phyloP scores from a whole-genome alignment of 2,797 vertebrate genomes.

The Microtus obscurus region DNA sequence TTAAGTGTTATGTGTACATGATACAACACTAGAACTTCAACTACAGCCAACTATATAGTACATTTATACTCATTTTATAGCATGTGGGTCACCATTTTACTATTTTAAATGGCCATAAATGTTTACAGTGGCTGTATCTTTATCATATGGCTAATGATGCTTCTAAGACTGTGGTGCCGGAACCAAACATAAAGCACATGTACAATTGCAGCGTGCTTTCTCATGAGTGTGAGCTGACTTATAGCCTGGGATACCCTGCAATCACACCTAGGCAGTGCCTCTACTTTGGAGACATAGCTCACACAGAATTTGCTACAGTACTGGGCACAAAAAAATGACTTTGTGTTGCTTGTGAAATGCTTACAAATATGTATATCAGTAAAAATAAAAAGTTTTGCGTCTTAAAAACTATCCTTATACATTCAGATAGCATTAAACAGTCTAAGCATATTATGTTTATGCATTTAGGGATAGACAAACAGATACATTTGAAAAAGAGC shows the following conservation, averaged over 20 bases:
- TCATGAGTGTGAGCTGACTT: not conserved
- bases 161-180: not conserved
- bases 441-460: not conserved
- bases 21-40: slow-evolving; percentile 32
- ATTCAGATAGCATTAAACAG: not conserved
- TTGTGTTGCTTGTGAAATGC: not conserved
- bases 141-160: slow-evolving; percentile 58
- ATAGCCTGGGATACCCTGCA: not conserved
- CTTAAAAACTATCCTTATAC: not conserved
- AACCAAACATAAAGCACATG: slow-evolving; percentile 27
- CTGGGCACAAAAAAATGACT: not conserved
- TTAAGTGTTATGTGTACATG: slow-evolving; percentile 57
- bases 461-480: not conserved
- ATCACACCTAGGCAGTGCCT: not conserved
- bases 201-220: not conserved
- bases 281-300: not conserved
- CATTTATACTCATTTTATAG: slow-evolving; percentile 70
- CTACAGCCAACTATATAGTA: slow-evolving; percentile 34
- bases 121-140: slow-evolving; percentile 60
- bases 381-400: slow-evolving; percentile 28
- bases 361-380: not conserved
- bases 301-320: not conserved
- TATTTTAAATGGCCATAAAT: slow-evolving; percentile 72
- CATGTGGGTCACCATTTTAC: slow-evolving; percentile 64
- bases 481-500: not conserved